Conservation (phyloP, 2,797 vertebrate genomes). For the Sebastiscus tertius region DNA sequence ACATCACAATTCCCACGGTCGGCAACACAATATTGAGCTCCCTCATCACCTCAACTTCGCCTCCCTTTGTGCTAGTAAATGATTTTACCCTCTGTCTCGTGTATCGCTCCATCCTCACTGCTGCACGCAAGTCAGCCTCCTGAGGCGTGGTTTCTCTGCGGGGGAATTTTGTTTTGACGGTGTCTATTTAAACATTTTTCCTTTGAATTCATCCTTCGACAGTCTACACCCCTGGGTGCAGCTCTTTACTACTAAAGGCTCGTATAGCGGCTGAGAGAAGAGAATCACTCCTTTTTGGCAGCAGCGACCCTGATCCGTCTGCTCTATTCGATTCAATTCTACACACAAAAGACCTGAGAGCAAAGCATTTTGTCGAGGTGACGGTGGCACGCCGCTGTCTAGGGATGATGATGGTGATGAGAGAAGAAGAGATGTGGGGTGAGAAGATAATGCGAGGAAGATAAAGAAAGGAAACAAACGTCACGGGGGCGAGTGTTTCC, state of each 20-base stretch:
- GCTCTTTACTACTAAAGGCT: background rate
- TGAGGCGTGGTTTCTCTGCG: background rate
- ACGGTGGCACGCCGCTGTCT: background rate
- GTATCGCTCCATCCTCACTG: background rate
- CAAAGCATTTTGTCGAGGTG: conserved; percentile 10
- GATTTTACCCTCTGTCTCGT: background rate
- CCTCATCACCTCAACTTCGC: conserved; percentile 9
- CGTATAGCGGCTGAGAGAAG: background rate
- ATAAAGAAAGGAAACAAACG: conserved; percentile 33
- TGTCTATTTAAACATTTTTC: background rate
- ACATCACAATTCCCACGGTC: conserved; percentile 45
- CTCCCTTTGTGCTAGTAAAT: background rate
- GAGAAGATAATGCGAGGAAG: conserved; percentile 6
- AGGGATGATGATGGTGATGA: conserved; percentile 3
- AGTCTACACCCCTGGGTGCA: background rate
- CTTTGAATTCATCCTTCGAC: background rate
- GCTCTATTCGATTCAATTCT: background rate
- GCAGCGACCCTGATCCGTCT: conserved; percentile 44
- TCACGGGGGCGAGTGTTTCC: conserved; percentile 32
- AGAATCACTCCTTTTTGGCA: conserved; percentile 19
- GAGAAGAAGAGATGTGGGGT: background rate
- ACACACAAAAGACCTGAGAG: conserved; percentile 11
- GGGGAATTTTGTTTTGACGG: background rate
- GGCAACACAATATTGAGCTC: conserved; percentile 31
- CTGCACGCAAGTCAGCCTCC: background rate